These are phyloP conservation scores for Zaprionus kolodkinae DNA, from an alignment of 1,140 invertebrate genomes.

Conservation along the genomic window DNA sequence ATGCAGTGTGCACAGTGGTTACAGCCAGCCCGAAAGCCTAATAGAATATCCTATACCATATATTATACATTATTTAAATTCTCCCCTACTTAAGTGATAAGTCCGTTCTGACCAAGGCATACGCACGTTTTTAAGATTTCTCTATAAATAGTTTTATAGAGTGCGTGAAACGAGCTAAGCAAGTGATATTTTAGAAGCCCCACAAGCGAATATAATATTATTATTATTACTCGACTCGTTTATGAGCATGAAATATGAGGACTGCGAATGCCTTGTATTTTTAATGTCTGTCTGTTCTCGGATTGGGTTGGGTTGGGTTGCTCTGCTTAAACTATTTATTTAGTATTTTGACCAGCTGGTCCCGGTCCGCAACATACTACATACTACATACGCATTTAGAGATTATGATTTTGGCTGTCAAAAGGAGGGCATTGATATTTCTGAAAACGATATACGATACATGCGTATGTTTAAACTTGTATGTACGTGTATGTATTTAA, in stretches of 20 bases:
- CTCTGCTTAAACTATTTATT: not conserved
- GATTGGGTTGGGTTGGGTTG: not conserved
- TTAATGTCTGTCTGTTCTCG: conserved; percentile 10
- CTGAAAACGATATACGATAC: not conserved
- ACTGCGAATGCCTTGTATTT: conserved; percentile 17
- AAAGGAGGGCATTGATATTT: conserved; percentile 1
- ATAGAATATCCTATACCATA: not conserved
- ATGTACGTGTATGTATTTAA: not conserved
- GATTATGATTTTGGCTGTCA: not conserved
- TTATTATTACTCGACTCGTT: conserved; percentile 33
- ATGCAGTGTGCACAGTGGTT: conserved; percentile 16
- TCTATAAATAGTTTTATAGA: conserved; percentile 33
- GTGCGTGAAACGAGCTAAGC: conserved; percentile 28
- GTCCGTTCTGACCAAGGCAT: not conserved
- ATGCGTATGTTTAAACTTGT: not conserved
- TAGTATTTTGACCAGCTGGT: conserved; percentile 3
- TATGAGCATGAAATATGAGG: conserved; percentile 28
- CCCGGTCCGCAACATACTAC: not conserved
- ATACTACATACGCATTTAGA: not conserved
- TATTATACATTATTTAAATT: not conserved
- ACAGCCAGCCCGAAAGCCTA: not conserved
- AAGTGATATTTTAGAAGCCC: conserved; percentile 32
- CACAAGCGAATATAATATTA: conserved; percentile 11
- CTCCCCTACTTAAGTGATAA: not conserved
- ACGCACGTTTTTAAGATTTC: not conserved